phyloP scores from a whole-genome alignment of 2,888 invertebrate species.

The Cenopis cana region DNA sequence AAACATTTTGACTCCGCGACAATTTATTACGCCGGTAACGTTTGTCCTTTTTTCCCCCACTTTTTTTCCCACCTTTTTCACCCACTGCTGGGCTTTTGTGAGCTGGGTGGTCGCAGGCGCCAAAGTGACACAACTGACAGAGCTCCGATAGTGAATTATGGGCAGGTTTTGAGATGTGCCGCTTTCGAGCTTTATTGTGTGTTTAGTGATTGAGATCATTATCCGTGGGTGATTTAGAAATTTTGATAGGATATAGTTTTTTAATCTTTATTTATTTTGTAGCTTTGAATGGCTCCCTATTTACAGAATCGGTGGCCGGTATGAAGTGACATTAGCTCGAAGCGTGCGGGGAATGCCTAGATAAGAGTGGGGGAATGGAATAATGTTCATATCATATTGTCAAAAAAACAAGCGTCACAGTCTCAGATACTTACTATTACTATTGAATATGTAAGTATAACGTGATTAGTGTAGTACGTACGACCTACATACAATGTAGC shows the following conservation, averaged over 20 bases:
- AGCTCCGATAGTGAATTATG: constrained; percentile 20
- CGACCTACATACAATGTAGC: no score
- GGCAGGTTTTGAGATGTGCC: constrained; percentile 18
- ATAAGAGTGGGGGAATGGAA: no score
- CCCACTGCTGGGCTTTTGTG: constrained; percentile 24
- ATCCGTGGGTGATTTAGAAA: not conserved
- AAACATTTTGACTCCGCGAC: constrained; percentile 29
- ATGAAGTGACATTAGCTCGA: no score
- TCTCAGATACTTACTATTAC: no score
- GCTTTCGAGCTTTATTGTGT: constrained; percentile 17
- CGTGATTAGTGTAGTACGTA: no score
- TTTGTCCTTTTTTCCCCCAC: constrained; percentile 21
- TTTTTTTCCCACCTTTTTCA: constrained; percentile 11
- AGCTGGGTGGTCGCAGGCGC: constrained; percentile 20
- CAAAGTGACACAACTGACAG: constrained; percentile 18
- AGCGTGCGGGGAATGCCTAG: no score
- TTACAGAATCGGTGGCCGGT: not conserved
- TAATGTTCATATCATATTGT: no score
- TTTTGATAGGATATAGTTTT: constrained; percentile 17
- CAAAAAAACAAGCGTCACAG: no score
- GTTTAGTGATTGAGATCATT: constrained; percentile 20
- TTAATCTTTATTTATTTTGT: not conserved
- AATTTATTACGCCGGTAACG: constrained; percentile 28
- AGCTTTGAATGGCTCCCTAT: not conserved
- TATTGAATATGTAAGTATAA: no score